Evolutionary conservation across 2,888 invertebrate genomes (phyloP).

Genomic region (Dynastes grantii): DNA sequence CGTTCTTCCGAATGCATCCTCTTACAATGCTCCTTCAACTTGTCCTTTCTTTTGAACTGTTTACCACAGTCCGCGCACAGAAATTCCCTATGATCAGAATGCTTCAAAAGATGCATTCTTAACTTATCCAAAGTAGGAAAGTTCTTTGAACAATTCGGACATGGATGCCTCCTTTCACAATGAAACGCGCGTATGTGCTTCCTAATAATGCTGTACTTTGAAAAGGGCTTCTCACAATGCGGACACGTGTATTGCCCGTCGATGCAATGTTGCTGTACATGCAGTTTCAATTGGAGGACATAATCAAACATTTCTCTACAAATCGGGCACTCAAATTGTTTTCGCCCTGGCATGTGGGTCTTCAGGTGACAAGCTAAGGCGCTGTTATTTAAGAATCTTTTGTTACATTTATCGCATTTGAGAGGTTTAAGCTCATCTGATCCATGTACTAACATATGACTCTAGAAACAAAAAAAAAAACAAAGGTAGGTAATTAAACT

Average conservation of each 20-base stretch:
- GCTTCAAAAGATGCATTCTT: conserved; percentile 80
- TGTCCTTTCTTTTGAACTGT: conserved; percentile 85
- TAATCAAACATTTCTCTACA: conserved; percentile 80
- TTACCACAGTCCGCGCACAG: conserved; percentile 84
- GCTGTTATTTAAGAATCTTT: conserved; percentile 81
- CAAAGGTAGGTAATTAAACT: not conserved
- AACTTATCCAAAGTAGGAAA: conserved; percentile 83
- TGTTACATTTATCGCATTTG: conserved; percentile 77
- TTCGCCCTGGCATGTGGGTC: conserved; percentile 77
- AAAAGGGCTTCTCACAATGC: conserved; percentile 79
- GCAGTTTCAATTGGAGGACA: conserved; percentile 77
- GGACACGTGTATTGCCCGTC: conserved; percentile 81
- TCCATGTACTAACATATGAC: conserved; percentile 79
- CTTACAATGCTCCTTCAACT: conserved; percentile 82
- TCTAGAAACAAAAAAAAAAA: conserved; percentile 65
- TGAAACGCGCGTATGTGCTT: conserved; percentile 84
- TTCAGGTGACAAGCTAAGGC: conserved; percentile 82
- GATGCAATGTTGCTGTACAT: conserved; percentile 77
- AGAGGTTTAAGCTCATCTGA: conserved; percentile 80
- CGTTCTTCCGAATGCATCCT: conserved; percentile 74
- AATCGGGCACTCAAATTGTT: conserved; percentile 82
- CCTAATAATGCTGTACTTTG: conserved; percentile 79
- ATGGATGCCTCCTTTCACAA: conserved; percentile 78
- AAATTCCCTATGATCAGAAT: conserved; percentile 79
- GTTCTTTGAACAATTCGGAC: conserved; percentile 79